phyloP scores from a whole-genome alignment of 2,113 vertebrate species.

The Dromaius novaehollandiae region DNA sequence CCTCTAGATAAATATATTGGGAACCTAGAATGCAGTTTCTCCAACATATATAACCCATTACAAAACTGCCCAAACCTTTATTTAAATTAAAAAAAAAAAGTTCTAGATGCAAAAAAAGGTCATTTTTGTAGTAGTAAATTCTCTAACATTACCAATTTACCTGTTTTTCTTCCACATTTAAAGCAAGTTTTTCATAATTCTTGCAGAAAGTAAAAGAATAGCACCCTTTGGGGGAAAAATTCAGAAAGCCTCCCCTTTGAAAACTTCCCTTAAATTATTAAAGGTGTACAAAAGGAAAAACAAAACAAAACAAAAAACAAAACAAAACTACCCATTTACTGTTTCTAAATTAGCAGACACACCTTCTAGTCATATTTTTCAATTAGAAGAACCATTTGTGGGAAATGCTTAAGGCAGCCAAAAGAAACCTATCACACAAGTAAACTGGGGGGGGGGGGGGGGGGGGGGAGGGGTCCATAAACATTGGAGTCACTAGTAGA shows the following conservation, averaged over 20 bases:
- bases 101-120: not conserved
- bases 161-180: not conserved
- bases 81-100: not conserved
- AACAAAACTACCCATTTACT: not conserved
- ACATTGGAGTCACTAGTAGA: no score
- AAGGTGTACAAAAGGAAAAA: not conserved
- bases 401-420: not conserved
- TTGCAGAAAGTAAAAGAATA: not conserved
- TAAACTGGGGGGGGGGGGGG: no score
- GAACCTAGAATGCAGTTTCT: not conserved
- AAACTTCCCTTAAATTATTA: not conserved
- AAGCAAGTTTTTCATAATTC: not conserved
- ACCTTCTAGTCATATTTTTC: not conserved
- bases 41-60: not conserved
- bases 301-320: not conserved
- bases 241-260: not conserved
- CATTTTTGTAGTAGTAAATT: not conserved
- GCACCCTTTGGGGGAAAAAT: not conserved
- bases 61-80: accelerated
- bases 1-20: not conserved
- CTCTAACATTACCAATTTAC: not conserved
- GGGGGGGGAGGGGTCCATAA: no score
- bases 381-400: not conserved
- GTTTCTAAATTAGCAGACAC: not conserved
- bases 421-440: no score